Percentiles rank a stretch among this genome's conserved stretches.
Evolutionary conservation across 1,140 invertebrate genomes (phyloP).

Genomic region (Zeugodacus cucurbitae): DNA sequence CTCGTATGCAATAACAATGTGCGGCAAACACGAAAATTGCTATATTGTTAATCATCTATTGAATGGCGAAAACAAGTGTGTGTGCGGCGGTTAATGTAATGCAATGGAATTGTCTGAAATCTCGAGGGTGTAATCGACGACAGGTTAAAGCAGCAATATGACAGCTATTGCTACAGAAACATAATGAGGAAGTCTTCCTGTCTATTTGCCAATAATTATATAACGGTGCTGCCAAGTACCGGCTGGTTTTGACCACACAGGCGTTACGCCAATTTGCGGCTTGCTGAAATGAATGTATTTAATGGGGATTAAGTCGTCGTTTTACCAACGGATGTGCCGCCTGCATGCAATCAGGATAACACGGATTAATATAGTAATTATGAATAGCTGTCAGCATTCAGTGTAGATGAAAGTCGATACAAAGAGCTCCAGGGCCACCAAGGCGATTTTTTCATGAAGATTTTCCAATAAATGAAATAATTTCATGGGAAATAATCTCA

Average conservation of each 20-base stretch:
- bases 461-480: too few species aligned
- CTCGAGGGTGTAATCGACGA: slow-evolving; percentile 3
- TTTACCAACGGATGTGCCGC: not conserved
- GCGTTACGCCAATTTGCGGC: slow-evolving; percentile 30
- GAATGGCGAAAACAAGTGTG: not conserved
- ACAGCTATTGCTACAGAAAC: not conserved
- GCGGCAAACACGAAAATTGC: not conserved
- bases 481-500: too few species aligned
- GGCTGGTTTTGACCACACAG: not conserved
- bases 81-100: not conserved
- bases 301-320: not conserved
- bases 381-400: not conserved
- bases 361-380: not conserved
- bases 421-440: not conserved
- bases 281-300: not conserved
- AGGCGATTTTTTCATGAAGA: too few species aligned
- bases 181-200: not conserved
- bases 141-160: not conserved
- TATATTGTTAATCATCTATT: slow-evolving; percentile 1
- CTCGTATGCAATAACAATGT: not conserved
- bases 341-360: not conserved
- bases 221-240: not conserved
- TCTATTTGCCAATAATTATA: not conserved
- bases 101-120: not conserved
- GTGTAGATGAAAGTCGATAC: not conserved